A percentile compares a stretch with the other conserved stretches of the same genome.
Evolutionary conservation across 2,113 vertebrate species (phyloP).

Genomic region (Gallinago jamesoni): DNA sequence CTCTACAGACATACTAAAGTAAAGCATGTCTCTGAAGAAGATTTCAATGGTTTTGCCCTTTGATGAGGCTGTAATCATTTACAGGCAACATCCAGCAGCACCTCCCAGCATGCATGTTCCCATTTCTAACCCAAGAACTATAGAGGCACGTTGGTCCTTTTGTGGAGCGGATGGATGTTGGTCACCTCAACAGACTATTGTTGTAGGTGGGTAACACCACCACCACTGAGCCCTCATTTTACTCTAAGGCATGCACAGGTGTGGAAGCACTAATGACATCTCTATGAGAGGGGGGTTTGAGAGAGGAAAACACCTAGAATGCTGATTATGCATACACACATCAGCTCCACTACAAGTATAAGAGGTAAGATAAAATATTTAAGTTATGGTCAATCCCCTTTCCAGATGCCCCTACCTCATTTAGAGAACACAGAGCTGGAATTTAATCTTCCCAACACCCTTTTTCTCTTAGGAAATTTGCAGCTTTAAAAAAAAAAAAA

Average conservation of each 20-base stretch:
- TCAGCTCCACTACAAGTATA: background rate
- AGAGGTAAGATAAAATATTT: background rate
- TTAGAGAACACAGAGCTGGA: background rate
- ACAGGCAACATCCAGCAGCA: background rate
- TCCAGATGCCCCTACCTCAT: fast-evolving
- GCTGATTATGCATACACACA: background rate
- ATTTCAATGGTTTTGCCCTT: background rate
- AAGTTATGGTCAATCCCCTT: background rate
- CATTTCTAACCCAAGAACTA: background rate
- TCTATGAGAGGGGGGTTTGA: background rate
- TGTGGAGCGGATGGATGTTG: background rate
- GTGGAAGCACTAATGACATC: background rate
- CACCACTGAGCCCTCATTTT: background rate
- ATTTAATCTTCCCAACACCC: background rate
- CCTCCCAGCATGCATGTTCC: background rate
- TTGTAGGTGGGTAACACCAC: background rate
- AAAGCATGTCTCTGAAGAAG: background rate
- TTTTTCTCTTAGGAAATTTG: background rate
- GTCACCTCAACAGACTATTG: fast-evolving
- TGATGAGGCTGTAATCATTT: background rate
- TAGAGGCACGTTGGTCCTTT: background rate
- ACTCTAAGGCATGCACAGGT: background rate
- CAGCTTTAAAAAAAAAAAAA: background rate
- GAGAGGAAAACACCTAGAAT: background rate
- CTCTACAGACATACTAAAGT: background rate